These are phyloP conservation scores for Melanotaenia parkinsoni DNA, from an alignment of 2,797 vertebrate genomes.

Conservation along the genomic window DNA sequence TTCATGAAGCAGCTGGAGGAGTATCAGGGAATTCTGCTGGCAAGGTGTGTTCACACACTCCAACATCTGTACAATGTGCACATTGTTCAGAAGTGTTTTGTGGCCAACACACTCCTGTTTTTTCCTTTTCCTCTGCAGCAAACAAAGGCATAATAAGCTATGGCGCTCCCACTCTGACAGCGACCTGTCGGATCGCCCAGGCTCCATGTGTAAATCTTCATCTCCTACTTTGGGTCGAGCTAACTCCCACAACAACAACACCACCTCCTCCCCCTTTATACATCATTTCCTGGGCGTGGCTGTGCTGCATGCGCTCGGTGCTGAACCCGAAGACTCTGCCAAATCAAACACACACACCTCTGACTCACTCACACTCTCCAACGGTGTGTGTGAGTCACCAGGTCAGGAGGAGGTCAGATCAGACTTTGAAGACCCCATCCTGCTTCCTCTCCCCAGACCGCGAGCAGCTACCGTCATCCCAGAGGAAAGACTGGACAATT, in stretches of 20 bases:
- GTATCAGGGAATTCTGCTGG: conserved; percentile 96
- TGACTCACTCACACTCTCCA: conserved; percentile 65
- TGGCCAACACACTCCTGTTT: neutral
- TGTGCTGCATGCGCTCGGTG: conserved; percentile 79
- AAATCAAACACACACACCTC: conserved; percentile 39
- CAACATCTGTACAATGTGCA: too few species aligned
- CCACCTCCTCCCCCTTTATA: conserved; percentile 78
- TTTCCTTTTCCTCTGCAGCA: conserved; percentile 80
- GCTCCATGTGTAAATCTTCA: conserved; percentile 76
- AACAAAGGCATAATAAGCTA: conserved; percentile 96
- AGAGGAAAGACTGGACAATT: conserved; percentile 82
- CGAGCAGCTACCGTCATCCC: conserved; percentile 88
- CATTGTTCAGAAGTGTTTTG: neutral
- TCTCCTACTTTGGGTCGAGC: conserved; percentile 67
- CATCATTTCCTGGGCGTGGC: conserved; percentile 88
- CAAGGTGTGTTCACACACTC: conserved; percentile 83
- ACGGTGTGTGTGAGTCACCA: conserved; percentile 73
- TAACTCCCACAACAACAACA: conserved; percentile 82
- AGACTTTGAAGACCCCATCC: conserved; percentile 63
- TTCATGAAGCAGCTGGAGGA: conserved; percentile 99
- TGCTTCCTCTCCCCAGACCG: conserved; percentile 81
- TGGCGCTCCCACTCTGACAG: conserved; percentile 98
- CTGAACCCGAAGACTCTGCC: conserved; percentile 29
- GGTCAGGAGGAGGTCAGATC: conserved; percentile 66
- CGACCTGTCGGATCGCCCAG: conserved; percentile 90